Conservation (phyloP, 2,888 invertebrate genomes). For the Pheosia gnoma region DNA sequence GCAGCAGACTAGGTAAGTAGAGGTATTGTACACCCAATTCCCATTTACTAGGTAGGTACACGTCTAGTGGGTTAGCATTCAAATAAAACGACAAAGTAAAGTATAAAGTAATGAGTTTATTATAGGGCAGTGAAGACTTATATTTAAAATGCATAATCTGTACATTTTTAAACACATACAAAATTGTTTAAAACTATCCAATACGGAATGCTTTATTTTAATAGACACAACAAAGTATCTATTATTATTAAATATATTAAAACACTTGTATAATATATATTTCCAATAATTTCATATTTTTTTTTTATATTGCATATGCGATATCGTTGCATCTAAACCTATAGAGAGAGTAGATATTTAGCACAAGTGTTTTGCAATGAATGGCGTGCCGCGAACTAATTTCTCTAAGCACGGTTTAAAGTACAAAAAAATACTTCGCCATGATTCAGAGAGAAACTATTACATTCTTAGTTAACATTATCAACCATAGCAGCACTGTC, state of each 20-base stretch:
- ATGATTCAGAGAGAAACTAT: conserved; percentile 7
- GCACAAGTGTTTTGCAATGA: conserved; percentile 25
- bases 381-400: conserved; percentile 16
- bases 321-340: conserved; percentile 18
- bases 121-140: too few relatives aligned
- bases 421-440: conserved; percentile 7
- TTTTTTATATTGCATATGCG: conserved; percentile 10
- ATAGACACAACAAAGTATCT: too few relatives aligned
- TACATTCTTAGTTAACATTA: conserved; percentile 8
- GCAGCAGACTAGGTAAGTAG: too few relatives aligned
- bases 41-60: too few relatives aligned
- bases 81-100: too few relatives aligned
- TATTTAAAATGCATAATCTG: too few relatives aligned
- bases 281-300: conserved; percentile 1
- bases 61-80: too few relatives aligned
- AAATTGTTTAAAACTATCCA: too few relatives aligned
- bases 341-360: conserved; percentile 22
- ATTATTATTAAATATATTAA: neutral
- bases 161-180: too few relatives aligned
- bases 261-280: neutral
- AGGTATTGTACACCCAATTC: too few relatives aligned
- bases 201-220: too few relatives aligned
- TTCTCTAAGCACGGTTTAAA: conserved; percentile 19
- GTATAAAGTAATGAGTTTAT: too few relatives aligned
- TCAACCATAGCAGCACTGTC: neutral